Evolutionary conservation across 1,140 invertebrate species (phyloP).

Genomic region (Megalonaias nervosa): DNA sequence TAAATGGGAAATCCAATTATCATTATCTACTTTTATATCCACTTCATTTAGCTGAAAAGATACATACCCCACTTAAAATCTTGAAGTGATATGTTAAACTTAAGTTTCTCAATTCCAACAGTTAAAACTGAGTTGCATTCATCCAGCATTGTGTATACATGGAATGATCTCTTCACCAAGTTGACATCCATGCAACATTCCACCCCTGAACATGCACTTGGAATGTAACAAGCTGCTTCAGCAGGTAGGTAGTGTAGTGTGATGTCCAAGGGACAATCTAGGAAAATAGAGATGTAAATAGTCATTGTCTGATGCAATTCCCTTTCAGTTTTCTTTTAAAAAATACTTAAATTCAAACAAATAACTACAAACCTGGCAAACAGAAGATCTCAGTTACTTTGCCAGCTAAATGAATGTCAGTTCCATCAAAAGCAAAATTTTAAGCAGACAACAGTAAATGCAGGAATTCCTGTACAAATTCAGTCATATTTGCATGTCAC

Average conservation of each 20-base stretch:
- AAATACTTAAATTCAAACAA: too few relatives aligned
- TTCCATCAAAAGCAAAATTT: too few relatives aligned
- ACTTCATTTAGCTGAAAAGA: background rate
- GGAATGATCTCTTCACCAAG: background rate
- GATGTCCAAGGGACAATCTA: background rate
- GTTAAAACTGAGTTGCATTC: background rate
- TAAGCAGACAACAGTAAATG: too few relatives aligned
- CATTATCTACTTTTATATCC: too few relatives aligned
- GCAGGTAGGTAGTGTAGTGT: background rate
- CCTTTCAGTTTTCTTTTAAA: too few relatives aligned
- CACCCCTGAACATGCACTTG: background rate
- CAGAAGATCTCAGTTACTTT: too few relatives aligned
- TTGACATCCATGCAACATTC: background rate
- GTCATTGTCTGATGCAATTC: background rate
- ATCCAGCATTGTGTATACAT: background rate
- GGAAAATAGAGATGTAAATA: background rate
- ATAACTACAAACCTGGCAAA: too few relatives aligned
- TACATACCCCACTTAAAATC: constrained; percentile 1
- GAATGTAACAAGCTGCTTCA: background rate
- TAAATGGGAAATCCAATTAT: too few relatives aligned
- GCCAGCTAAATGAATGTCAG: too few relatives aligned
- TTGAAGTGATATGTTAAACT: background rate
- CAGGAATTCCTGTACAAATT: too few relatives aligned
- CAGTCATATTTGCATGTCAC: too few relatives aligned
- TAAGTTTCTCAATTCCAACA: background rate